A percentile compares a stretch with the other conserved stretches of the same genome.
Conservation (phyloP, 2,797 vertebrate genomes). For the Lacerta bilineata region DNA sequence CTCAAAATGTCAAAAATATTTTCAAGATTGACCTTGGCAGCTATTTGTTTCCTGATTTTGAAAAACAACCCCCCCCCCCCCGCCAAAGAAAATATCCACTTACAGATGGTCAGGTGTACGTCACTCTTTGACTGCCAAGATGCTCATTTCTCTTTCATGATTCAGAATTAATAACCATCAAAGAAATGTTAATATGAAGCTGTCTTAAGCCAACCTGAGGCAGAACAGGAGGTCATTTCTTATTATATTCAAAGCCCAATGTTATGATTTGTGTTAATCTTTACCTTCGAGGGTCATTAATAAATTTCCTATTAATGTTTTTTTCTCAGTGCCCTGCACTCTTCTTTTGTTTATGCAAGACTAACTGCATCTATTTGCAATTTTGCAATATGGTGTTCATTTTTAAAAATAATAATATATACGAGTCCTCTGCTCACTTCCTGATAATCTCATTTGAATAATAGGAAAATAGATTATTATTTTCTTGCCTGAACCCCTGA, state of each 20-base stretch:
- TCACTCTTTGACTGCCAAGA: neutral
- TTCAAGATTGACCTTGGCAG: slow-evolving; percentile 11
- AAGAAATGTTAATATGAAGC: slow-evolving; percentile 26
- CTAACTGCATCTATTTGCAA: slow-evolving; percentile 27
- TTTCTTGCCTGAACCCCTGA: neutral
- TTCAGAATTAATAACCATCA: slow-evolving; percentile 63
- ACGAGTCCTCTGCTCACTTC: neutral
- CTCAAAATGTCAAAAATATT: neutral
- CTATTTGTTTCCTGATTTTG: slow-evolving; percentile 35
- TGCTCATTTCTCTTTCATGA: slow-evolving; percentile 60
- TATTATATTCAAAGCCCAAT: neutral
- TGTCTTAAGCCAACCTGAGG: slow-evolving; percentile 40
- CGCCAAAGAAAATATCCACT: slow-evolving; percentile 38
- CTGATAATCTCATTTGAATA: neutral
- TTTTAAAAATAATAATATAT: neutral
- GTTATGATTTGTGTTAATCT: slow-evolving; percentile 24
- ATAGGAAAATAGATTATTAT: neutral
- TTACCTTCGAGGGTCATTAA: slow-evolving; percentile 39
- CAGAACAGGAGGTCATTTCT: slow-evolving; percentile 40
- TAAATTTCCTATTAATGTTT: slow-evolving; percentile 3
- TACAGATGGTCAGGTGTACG: slow-evolving; percentile 24
- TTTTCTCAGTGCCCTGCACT: neutral
- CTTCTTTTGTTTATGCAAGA: slow-evolving; percentile 5
- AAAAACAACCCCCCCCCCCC: rapidly evolving
- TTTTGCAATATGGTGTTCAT: neutral